phyloP scores from a whole-genome alignment of 1,140 invertebrate genomes.

The Diachasma alloeum region DNA sequence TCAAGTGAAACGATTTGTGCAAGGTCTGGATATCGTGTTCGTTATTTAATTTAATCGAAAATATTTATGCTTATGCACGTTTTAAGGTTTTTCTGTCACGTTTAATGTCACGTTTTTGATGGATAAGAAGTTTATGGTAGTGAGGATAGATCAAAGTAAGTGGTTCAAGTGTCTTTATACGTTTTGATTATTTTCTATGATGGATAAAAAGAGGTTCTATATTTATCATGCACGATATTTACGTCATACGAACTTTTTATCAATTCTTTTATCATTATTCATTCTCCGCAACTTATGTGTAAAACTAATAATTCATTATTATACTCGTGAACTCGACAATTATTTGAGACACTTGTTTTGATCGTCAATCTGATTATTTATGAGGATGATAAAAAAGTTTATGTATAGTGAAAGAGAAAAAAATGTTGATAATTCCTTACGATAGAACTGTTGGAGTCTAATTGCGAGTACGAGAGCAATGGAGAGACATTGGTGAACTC shows the following conservation, averaged over 20 bases:
- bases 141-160: conserved; percentile 4
- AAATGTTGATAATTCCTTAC: conserved; percentile 38
- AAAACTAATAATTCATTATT: too few relatives aligned
- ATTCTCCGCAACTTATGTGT: neutral
- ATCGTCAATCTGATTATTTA: neutral
- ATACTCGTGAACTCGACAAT: neutral
- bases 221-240: neutral
- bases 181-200: neutral
- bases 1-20: neutral
- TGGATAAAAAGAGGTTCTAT: neutral
- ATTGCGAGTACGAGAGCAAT: conserved; percentile 34
- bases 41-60: neutral
- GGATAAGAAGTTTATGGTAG: neutral
- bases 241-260: neutral
- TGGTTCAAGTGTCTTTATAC: neutral
- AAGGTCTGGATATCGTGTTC: neutral
- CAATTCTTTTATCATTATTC: neutral
- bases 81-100: neutral
- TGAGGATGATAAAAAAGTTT: neutral
- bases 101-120: neutral
- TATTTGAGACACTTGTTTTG: neutral
- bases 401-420: neutral
- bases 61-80: neutral
- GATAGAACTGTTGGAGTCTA: conserved; percentile 48
- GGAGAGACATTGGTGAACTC: conserved; percentile 35